Evolutionary conservation across 2,797 vertebrate species (phyloP), one percentile per base, ranked within the genome.

Genomic region (Orestias chungarensis): DNA sequence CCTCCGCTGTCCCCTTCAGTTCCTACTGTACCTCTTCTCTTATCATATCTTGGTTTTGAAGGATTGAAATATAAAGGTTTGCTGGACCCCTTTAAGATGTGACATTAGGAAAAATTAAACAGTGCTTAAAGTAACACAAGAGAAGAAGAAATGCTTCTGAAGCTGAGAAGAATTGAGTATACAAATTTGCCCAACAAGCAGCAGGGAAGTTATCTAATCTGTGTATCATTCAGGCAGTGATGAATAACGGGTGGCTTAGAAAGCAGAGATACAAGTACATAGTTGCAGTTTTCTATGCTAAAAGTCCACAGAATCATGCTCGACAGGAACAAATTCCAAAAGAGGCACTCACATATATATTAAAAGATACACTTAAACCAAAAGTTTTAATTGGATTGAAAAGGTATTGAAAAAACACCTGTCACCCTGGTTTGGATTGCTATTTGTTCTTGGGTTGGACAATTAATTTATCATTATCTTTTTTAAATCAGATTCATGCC

Each of bases 41-140:
- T 42, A 44, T 49, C 35, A 69, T n/a, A 27, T 43, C 47, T 72
- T 42, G 76, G 52, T 82, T 85, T 57, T 68, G 68, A 74, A 68
- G 64, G 83, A 76, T 76, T 80, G 67, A 20, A 82, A 68, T 50
- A 29, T 29, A 44, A 68, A 25, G 17, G 27, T 78, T 74, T 69
- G 54, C 23, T n/a, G 54, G 29, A 74, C 64, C 43, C 49, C 33
- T 27, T 71, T 35, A 66, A 71, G 50, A 71, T 66, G 47, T 66
- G 72, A 82, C 64, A 64, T 71, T 69, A 40, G 50, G 75, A 40
- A 52, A 74, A 68, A 44, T 12, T 74, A 73, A 81, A 59, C 27
- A 54, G 23, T 12, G 44, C 6, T 7, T 66, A 76, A 79, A 57
- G 33, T 29, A 69, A 79, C 27, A 73, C 69, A 76, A 49, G 66